Evolutionary conservation across 2,888 invertebrate species (phyloP).

Genomic region (Conomelus anceps): DNA sequence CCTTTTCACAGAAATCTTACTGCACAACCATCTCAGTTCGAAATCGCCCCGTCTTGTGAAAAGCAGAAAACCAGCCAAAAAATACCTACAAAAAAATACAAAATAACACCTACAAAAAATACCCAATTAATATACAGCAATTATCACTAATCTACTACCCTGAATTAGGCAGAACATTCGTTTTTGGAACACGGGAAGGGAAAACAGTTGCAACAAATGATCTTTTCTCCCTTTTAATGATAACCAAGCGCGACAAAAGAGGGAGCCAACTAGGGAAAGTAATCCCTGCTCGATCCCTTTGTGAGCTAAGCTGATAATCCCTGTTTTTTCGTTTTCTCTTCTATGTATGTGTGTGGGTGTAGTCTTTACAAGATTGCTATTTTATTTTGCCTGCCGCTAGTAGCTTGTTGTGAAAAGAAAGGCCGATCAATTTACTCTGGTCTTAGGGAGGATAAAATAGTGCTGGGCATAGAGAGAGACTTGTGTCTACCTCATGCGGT

Average conservation of each 20-base stretch:
- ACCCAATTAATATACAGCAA: not conserved
- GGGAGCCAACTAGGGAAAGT: not conserved
- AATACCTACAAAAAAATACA: no score
- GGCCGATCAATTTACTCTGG: not conserved
- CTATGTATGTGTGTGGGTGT: not conserved
- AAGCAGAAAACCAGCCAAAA: no score
- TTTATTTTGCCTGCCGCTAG: not conserved
- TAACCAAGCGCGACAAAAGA: not conserved
- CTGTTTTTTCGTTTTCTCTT: not conserved
- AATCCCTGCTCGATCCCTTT: not conserved
- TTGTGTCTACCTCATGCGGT: not conserved
- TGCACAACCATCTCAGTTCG: no score
- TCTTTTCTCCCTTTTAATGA: not conserved
- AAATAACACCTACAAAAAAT: not conserved
- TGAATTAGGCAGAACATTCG: not conserved
- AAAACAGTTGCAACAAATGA: not conserved
- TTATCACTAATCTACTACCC: not conserved
- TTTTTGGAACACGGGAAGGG: not conserved
- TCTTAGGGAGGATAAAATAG: not conserved
- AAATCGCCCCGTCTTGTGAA: no score
- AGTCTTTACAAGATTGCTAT: not conserved
- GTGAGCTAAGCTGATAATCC: not conserved
- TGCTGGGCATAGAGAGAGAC: not conserved
- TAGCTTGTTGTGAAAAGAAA: not conserved
- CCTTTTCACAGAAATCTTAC: no score